A percentile compares a stretch with the other conserved stretches of the same genome.
phyloP scores from a whole-genome alignment of 2,113 vertebrate genomes.

The Elephantulus edwardii region DNA sequence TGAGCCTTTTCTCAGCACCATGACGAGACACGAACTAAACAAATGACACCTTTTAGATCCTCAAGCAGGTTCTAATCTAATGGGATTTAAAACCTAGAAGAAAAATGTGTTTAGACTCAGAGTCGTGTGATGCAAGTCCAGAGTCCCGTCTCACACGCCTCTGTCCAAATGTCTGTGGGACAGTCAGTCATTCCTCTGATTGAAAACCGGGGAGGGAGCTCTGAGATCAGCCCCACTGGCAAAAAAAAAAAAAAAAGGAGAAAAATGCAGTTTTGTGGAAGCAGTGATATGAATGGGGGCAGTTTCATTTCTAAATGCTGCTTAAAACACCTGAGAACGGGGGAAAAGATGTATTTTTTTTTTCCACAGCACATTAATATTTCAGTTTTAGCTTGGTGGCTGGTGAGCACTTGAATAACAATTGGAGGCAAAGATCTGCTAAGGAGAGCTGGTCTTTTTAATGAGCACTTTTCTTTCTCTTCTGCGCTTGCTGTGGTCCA shows the following conservation, averaged over 20 bases:
- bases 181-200: not conserved
- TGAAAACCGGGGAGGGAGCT: not conserved
- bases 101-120: not conserved
- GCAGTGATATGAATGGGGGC: not conserved
- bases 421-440: not conserved
- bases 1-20: not conserved
- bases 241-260: not conserved
- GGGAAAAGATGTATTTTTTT: not conserved
- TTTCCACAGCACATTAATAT: not conserved
- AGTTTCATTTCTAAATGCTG: conserved; percentile 15
- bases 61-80: not conserved
- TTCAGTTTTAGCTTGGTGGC: not conserved
- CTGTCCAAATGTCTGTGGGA: accelerated
- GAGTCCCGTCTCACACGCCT: accelerated
- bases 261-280: not conserved
- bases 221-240: not conserved
- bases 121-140: not conserved
- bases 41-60: not conserved
- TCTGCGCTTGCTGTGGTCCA: conserved; percentile 32
- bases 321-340: not conserved
- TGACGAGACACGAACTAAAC: not conserved
- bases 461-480: not conserved
- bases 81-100: not conserved
- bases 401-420: not conserved
- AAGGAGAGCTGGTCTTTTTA: conserved; percentile 39